Evolutionary conservation across 2,113 vertebrate species (phyloP).

Genomic region (Ramphastos sulfuratus): DNA sequence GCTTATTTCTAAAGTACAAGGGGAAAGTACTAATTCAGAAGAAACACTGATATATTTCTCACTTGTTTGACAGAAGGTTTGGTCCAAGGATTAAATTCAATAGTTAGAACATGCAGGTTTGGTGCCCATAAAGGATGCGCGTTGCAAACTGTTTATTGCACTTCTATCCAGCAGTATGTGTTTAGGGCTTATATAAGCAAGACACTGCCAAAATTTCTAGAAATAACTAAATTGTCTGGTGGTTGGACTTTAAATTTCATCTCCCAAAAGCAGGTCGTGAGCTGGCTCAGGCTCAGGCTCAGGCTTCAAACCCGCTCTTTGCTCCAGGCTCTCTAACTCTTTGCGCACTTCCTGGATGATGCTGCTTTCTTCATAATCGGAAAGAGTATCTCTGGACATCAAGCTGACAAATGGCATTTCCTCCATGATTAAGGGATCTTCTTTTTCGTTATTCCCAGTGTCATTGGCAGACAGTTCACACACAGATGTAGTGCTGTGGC

Average conservation of each 20-base stretch:
- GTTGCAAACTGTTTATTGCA: constrained; percentile 63
- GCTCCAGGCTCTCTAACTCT: constrained; percentile 72
- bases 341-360: constrained; percentile 67
- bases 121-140: neutral
- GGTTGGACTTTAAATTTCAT: constrained; percentile 64
- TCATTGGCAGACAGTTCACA: constrained; percentile 62
- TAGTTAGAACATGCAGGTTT: neutral
- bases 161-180: constrained; percentile 51
- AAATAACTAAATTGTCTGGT: neutral
- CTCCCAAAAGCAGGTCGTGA: constrained; percentile 43
- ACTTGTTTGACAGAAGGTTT: neutral
- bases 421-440: neutral
- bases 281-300: constrained; percentile 2
- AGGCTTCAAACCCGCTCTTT: constrained; percentile 9
- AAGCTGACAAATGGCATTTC: constrained; percentile 51
- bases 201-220: constrained; percentile 14
- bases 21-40: neutral
- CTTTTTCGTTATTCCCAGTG: neutral
- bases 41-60: neutral
- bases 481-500: constrained; percentile 63
- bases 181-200: constrained; percentile 24
- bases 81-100: neutral
- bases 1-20: constrained; percentile 4
- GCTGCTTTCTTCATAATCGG: constrained; percentile 43
- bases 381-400: constrained; percentile 38